Evolutionary conservation across 1,140 invertebrate species (phyloP).

Genomic region (Halyomorpha halys): DNA sequence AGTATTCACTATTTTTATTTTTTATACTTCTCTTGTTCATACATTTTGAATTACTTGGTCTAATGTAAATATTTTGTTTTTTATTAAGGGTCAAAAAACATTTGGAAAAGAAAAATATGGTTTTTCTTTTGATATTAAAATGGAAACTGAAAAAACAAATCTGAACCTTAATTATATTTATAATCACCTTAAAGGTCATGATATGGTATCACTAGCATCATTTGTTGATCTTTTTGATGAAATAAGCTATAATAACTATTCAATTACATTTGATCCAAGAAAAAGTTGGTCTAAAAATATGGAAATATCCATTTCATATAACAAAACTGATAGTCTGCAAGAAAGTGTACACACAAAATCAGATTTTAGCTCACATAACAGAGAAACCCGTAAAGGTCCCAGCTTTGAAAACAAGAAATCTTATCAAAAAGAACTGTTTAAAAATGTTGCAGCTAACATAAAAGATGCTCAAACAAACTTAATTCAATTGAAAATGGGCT

Average conservation of each 20-base stretch:
- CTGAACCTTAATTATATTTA: slow-evolving; percentile 33
- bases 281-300: slow-evolving; percentile 30
- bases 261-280: slow-evolving; percentile 27
- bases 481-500: no score
- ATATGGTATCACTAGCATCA: slow-evolving; percentile 31
- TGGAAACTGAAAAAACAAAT: slow-evolving; percentile 37
- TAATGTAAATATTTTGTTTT: background rate
- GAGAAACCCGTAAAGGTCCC: background rate
- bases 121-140: slow-evolving; percentile 39
- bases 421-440: no score
- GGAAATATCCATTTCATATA: slow-evolving; percentile 16
- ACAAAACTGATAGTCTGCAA: background rate
- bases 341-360: background rate
- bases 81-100: slow-evolving; percentile 20
- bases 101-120: slow-evolving; percentile 35
- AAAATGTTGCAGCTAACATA: no score
- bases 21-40: background rate
- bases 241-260: slow-evolving; percentile 28
- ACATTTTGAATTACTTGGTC: background rate
- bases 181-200: slow-evolving; percentile 29
- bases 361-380: background rate
- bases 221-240: slow-evolving; percentile 24
- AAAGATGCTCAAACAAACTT: no score
- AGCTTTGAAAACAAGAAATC: background rate
- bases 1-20: background rate